Conservation (phyloP, 2,888 invertebrate species). For the Muschampia plurimacula region DNA sequence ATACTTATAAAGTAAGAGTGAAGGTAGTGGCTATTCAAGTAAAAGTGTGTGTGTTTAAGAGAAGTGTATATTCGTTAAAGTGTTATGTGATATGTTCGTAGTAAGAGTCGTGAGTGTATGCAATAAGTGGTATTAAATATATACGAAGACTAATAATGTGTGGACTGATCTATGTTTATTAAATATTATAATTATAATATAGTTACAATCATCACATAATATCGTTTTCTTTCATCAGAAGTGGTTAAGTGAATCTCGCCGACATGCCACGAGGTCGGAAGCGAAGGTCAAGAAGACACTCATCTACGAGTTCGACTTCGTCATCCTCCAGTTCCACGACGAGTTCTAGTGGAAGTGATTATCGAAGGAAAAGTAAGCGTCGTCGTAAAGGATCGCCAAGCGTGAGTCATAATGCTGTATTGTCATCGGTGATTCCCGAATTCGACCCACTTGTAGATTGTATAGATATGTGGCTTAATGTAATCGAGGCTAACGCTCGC, state of each 20-base stretch:
- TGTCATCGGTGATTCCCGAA: constrained; percentile 46
- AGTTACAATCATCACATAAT: too few species aligned
- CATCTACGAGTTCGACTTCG: constrained; percentile 12
- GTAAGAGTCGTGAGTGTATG: too few species aligned
- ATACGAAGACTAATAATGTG: too few species aligned
- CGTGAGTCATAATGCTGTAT: constrained; percentile 40
- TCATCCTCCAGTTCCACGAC: constrained; percentile 6
- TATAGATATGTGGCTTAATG: constrained; percentile 48
- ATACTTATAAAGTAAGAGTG: too few species aligned
- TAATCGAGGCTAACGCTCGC: constrained; percentile 48
- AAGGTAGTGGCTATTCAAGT: too few species aligned
- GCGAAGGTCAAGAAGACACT: constrained; percentile 15
- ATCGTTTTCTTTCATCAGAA: constrained; percentile 9
- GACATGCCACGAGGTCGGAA: constrained; percentile 13
- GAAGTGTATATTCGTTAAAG: too few species aligned
- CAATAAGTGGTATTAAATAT: too few species aligned
- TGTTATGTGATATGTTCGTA: too few species aligned
- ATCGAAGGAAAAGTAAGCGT: constrained; percentile 5
- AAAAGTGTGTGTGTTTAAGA: too few species aligned
- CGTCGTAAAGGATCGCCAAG: constrained; percentile 31
- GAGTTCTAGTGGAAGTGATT: constrained; percentile 8
- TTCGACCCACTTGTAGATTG: constrained; percentile 44
- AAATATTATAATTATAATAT: too few species aligned
- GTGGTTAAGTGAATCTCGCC: constrained; percentile 12
- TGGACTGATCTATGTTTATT: too few species aligned